Percentiles rank a stretch among this genome's conserved stretches.
These are phyloP conservation scores for Margarornis squamiger DNA, from an alignment of 2,797 vertebrate species.

Conservation along the genomic window DNA sequence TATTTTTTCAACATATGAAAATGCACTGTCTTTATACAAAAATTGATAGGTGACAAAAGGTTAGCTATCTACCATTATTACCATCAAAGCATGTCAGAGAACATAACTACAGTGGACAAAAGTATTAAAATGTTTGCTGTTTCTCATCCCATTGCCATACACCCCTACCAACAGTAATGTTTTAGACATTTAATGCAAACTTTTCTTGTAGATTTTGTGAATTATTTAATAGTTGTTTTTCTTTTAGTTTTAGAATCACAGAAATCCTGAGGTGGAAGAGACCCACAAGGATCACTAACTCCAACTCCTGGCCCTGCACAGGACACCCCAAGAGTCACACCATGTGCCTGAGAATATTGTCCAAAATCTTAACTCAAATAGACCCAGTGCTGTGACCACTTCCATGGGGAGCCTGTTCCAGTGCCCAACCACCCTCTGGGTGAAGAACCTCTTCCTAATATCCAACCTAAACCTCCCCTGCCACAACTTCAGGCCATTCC, in stretches of 20 bases:
- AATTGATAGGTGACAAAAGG: not conserved
- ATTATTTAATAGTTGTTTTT: not conserved
- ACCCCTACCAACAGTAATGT: rapidly evolving
- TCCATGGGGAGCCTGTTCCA: not conserved
- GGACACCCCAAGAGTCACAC: not conserved
- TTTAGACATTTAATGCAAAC: not conserved
- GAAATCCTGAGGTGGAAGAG: not conserved
- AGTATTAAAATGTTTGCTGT: not conserved
- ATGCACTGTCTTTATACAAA: not conserved
- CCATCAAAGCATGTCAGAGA: not conserved
- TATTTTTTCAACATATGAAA: not conserved
- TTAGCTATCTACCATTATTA: not conserved
- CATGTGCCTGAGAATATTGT: not conserved
- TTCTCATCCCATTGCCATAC: not conserved
- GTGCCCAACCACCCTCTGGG: rapidly evolving
- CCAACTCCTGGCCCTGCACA: not conserved
- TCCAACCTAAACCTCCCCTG: not conserved
- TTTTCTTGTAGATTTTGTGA: not conserved
- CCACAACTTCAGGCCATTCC: not conserved
- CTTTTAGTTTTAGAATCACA: not conserved
- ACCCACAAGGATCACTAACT: not conserved
- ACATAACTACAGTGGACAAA: not conserved
- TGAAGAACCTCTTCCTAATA: not conserved
- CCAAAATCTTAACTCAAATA: not conserved
- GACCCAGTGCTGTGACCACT: not conserved